These are phyloP conservation scores for Melanotaenia pygmaea DNA, from an alignment of 2,797 vertebrate genomes.

Conservation along the genomic window DNA sequence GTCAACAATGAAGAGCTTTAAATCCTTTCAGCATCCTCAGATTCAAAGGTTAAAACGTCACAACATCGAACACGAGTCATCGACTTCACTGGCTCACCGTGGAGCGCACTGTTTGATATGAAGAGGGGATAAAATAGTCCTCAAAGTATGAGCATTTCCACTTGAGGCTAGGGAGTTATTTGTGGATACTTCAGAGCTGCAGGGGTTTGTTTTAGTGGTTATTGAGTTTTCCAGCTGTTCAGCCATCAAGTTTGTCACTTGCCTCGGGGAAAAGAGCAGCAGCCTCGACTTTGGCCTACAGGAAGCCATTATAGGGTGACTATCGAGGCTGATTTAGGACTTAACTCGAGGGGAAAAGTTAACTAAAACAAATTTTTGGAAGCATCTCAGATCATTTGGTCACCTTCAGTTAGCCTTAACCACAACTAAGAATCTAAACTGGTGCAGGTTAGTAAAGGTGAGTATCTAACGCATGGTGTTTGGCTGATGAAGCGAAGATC, in stretches of 20 bases:
- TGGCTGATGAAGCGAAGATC: constrained; percentile 16
- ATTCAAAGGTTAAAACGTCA: constrained; percentile 8
- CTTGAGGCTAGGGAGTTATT: constrained; percentile 9
- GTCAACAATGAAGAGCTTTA: not conserved
- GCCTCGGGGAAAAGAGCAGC: constrained; percentile 6
- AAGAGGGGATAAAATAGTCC: constrained; percentile 22
- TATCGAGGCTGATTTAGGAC: not conserved
- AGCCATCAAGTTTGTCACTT: not conserved
- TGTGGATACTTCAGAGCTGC: not conserved
- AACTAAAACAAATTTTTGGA: not conserved
- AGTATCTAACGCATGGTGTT: constrained; percentile 34
- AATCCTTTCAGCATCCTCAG: constrained; percentile 5
- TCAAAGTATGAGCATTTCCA: constrained; percentile 14
- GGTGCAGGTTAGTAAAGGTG: constrained; percentile 27
- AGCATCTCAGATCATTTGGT: not conserved
- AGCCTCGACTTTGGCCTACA: not conserved
- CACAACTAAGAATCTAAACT: constrained; percentile 33
- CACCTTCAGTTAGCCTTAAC: not conserved
- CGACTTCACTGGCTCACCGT: constrained; percentile 1
- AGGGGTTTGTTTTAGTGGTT: not conserved
- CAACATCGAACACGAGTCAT: constrained; percentile 6
- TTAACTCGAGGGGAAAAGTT: constrained; percentile 4
- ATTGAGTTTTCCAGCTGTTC: constrained; percentile 3
- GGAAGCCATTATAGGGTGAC: not conserved
- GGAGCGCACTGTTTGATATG: not conserved